Base-by-base conservation (phyloP, 1,140 invertebrate genomes). In the Dendroctonus ponderosae region DNA sequence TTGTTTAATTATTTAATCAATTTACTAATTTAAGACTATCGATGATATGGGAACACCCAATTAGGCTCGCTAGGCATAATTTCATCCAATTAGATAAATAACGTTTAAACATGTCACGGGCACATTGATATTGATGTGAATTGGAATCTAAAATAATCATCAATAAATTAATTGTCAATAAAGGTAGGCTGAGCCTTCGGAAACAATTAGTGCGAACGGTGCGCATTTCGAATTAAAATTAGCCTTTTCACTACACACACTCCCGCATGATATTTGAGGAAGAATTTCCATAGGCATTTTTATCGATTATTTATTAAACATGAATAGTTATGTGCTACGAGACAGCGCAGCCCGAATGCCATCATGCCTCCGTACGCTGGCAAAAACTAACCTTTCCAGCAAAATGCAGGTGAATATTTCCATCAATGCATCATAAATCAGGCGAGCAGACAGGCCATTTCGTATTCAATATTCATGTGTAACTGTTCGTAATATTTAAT, bases 51-150 rank as follows among this genome's bases (percentile, higher is more conserved):
- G 43, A 56, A 57, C 50, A 65, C 42, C 14, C 39, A 64, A 49
- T 59, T 58, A 66, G 9, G 26, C 12, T 54, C 15, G 61, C 51
- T 59, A 39, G 64, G 54, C 15, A 41, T 49, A 66, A 44, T 46
- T 51, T 58, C 60, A 66, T 57, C 64, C 64, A 66, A 66, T 66
- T 66, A 66, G 54, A 66, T 58, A 59, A 66, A 66, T 66, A 66
- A 59, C 60, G 64, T 66, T 66, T 66, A 66, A 59, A 66, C 53
- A 66, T 66, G 64, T 66, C 64, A 58, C 64, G 58, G 8, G 61
- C 41, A 59, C 54, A 66, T 66, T 66, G 64, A 66, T 66, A 66
- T 66, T 66, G 64, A 66, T 66, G 64, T 59, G 64, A 40, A 46
- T 54, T 15, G 50, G 38, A 15, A 58, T 58, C 56, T 58, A 58